phyloP scores from a whole-genome alignment of 1,140 invertebrate species.

The Plodia interpunctella region DNA sequence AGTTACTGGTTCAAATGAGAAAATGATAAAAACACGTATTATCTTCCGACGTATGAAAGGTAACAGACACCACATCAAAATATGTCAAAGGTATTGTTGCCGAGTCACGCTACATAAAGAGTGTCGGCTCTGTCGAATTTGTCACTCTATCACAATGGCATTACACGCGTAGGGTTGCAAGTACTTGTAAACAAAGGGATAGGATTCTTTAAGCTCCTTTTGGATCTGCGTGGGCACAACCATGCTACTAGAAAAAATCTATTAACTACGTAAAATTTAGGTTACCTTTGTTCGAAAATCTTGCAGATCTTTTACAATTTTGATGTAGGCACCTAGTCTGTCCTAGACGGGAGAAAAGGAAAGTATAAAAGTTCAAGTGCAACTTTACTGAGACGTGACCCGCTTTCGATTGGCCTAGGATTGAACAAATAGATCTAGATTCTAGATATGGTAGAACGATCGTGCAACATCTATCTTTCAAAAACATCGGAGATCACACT shows the following conservation, averaged over 20 bases:
- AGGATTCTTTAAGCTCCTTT: neutral
- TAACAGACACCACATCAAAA: neutral
- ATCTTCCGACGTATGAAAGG: neutral
- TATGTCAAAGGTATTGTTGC: neutral
- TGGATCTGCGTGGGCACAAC: neutral
- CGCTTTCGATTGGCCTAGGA: neutral
- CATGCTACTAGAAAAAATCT: no score
- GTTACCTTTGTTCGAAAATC: no score
- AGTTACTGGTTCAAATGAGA: neutral
- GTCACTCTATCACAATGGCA: slow-evolving; percentile 1
- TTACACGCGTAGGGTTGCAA: neutral
- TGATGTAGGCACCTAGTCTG: neutral
- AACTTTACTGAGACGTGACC: slow-evolving; percentile 1
- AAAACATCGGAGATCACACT: no score
- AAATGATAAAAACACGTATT: neutral
- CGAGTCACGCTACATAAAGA: neutral
- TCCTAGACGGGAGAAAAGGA: neutral
- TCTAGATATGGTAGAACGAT: neutral
- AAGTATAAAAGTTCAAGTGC: slow-evolving; percentile 4
- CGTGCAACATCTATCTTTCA: neutral
- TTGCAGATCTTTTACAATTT: no score
- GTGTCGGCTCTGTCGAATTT: neutral
- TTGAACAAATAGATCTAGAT: neutral
- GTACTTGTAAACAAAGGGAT: neutral
- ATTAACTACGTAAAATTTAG: no score